These are phyloP conservation scores for Oceanites oceanicus DNA, from an alignment of 2,113 vertebrate species.

Conservation along the genomic window DNA sequence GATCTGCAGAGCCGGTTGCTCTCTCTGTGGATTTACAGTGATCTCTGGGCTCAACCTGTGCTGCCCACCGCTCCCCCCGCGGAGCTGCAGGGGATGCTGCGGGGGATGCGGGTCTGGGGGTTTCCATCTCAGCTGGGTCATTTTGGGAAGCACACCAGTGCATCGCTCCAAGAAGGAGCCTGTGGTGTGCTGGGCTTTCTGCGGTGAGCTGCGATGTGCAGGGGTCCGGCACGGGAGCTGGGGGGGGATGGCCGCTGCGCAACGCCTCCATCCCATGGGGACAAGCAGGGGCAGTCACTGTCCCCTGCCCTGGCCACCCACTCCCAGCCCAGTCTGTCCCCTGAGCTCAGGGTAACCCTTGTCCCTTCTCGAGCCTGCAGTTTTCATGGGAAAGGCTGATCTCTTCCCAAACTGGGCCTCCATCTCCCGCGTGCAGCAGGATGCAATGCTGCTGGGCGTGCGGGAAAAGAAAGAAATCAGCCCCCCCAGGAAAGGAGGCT, in stretches of 20 bases:
- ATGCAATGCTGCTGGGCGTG: neutral
- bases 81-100: neutral
- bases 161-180: fast-evolving
- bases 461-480: neutral
- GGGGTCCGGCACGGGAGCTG: neutral
- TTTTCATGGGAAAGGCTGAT: neutral
- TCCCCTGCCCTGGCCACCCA: neutral
- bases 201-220: neutral
- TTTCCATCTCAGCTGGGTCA: neutral
- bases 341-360: no score
- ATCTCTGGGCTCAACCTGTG: neutral
- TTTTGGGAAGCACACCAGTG: neutral
- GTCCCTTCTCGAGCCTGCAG: neutral
- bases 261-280: neutral
- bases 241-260: neutral
- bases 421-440: neutral
- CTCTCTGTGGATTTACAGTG: neutral
- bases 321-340: neutral
- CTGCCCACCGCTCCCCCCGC: neutral
- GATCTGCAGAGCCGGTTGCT: fast-evolving
- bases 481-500: neutral
- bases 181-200: neutral
- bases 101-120: neutral
- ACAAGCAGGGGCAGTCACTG: neutral
- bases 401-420: neutral